Conservation (phyloP, 1,140 invertebrate genomes). For the Aradophagus sp. region DNA sequence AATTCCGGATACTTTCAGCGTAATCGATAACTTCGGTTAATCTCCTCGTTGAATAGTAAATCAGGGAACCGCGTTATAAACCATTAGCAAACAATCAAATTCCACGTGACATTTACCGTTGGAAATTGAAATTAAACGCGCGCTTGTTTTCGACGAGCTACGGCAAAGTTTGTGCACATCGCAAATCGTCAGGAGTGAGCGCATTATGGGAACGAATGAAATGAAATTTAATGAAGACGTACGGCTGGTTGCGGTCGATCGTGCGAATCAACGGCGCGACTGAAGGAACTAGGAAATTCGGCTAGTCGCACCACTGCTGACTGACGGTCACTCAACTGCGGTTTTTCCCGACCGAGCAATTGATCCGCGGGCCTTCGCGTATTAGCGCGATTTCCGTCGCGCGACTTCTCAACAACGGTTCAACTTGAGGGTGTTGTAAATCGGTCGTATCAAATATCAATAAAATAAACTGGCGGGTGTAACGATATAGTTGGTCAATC, state of each 20-base stretch:
- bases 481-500: slow-evolving; percentile 9
- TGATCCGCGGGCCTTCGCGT: slow-evolving; percentile 23
- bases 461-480: neutral
- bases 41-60: slow-evolving; percentile 39
- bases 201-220: slow-evolving; percentile 10
- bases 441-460: neutral
- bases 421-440: no score
- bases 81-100: slow-evolving; percentile 42
- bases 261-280: slow-evolving; percentile 17
- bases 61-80: slow-evolving; percentile 41
- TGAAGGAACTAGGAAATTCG: slow-evolving; percentile 32
- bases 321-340: slow-evolving; percentile 22
- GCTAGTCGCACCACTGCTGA: slow-evolving; percentile 14
- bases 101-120: slow-evolving; percentile 28
- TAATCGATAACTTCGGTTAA: slow-evolving; percentile 46
- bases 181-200: slow-evolving; percentile 8
- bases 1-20: slow-evolving; percentile 40
- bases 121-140: slow-evolving; percentile 41
- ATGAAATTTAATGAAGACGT: slow-evolving; percentile 31
- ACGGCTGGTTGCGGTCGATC: slow-evolving; percentile 6
- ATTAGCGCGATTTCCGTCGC: slow-evolving; percentile 25
- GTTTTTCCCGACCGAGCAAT: slow-evolving; percentile 34
- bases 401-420: no score
- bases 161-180: slow-evolving; percentile 5
- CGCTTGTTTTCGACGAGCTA: slow-evolving; percentile 13